Evolutionary conservation across 1,140 invertebrate species (phyloP), one percentile per base, ranked within the genome.

Genomic region (Drosophila miranda): DNA sequence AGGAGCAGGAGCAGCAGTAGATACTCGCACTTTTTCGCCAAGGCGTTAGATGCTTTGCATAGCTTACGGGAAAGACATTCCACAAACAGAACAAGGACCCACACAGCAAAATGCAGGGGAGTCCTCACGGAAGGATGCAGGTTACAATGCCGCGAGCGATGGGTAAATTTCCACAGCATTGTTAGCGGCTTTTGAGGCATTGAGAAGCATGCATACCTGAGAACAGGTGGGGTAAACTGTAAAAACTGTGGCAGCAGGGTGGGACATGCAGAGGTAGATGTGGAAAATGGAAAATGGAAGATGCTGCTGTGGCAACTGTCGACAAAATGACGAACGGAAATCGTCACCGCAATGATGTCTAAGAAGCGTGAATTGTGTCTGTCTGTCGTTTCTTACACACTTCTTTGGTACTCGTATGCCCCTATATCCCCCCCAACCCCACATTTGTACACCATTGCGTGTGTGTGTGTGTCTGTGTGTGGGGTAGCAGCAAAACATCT

Each of bases 21-120:
- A 62, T 56, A 64, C 19, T 19, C 19, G 19, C 19, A 19, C 69
- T 73, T 51, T 23, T 21, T 42, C 23, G 38, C 3, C 67, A 63
- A 55, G 72, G 76, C 72, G 80, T 80, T 69, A 73, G 62, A 86
- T 83, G 72, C 68, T 80, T 80, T 66, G 59, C 80, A 80, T 81
- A 77, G 64, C 72, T 64, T 62, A 50, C 44, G 21, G 34, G 3
- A 1, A 38, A 38, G 9, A 68, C 74, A 83, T 83, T 71, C 81
- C 72, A 48, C 80, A 66, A 76, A 67, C 76, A 69, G 48, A 79
- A 80, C 80, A 75, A 49, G 71, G 43, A 78, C 52, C 53, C 49
- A 46, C 11, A 4, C 9, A 13, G 34, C 8, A 2, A 30, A 8
- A 8, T 0, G 28, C 48, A 23, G 28, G 43, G 9, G 7, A 26